Evolutionary conservation across 2,113 vertebrate species (phyloP).

Genomic region (Elephantulus edwardii): DNA sequence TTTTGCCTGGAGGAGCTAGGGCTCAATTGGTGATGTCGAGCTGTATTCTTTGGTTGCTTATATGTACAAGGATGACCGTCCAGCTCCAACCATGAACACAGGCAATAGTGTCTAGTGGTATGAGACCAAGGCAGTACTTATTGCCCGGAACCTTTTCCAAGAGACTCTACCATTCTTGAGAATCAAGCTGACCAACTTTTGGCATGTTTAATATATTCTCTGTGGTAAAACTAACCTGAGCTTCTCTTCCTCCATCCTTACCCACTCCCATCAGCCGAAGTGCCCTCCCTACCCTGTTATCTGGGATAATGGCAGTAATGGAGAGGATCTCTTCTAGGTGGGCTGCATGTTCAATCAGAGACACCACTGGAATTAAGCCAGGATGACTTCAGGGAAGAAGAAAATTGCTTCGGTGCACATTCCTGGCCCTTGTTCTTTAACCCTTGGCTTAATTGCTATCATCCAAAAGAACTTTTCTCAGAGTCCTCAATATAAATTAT

Average conservation of each 20-base stretch:
- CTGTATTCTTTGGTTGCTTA: background rate
- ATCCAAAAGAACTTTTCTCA: background rate
- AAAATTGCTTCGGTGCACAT: background rate
- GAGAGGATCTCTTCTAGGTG: background rate
- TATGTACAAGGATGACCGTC: background rate
- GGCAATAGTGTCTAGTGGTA: background rate
- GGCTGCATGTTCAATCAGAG: background rate
- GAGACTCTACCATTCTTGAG: background rate
- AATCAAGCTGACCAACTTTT: background rate
- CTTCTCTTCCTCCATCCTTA: background rate
- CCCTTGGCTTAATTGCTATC: background rate
- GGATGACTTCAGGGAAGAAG: background rate
- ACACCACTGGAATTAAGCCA: background rate
- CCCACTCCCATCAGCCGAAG: background rate
- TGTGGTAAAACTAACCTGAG: background rate
- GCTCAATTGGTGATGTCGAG: background rate
- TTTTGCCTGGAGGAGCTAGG: background rate
- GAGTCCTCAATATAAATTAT: background rate
- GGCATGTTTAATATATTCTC: background rate
- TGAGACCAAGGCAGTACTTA: background rate
- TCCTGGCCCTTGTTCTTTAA: background rate
- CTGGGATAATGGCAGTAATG: background rate
- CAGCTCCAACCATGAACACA: background rate
- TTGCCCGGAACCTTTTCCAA: background rate
- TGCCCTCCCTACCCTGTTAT: background rate